Evolutionary conservation across 1,140 invertebrate genomes (phyloP).

Genomic region (Plectus sambesii): DNA sequence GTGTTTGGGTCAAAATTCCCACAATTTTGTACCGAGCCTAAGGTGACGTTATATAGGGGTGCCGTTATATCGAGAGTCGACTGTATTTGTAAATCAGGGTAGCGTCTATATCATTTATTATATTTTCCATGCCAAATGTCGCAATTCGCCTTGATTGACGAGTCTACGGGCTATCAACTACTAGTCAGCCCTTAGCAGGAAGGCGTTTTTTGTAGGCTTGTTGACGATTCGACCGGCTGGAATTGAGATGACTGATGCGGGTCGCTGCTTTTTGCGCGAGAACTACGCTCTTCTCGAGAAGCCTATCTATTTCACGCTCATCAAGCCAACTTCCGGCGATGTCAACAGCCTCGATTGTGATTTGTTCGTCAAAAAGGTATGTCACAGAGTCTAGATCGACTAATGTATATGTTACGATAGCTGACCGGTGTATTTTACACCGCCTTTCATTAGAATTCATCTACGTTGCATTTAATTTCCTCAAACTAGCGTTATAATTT

Average conservation of each 20-base stretch:
- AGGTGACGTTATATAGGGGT: too few species aligned
- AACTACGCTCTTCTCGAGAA: constrained; percentile 34
- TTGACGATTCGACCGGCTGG: constrained; percentile 38
- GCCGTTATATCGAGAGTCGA: too few species aligned
- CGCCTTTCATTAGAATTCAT: too few species aligned
- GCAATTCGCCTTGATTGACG: background rate
- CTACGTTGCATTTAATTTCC: too few species aligned
- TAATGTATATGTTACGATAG: too few species aligned
- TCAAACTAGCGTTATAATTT: too few species aligned
- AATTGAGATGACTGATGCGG: constrained; percentile 36
- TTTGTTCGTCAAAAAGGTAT: constrained; percentile 24
- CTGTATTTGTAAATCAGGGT: constrained; percentile 11
- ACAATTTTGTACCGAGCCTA: too few species aligned
- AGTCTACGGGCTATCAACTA: constrained; percentile 9
- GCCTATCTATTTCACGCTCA: constrained; percentile 33
- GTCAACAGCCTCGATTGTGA: constrained; percentile 18
- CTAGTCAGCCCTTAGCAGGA: constrained; percentile 3
- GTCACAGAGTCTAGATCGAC: too few species aligned
- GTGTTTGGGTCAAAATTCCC: too few species aligned
- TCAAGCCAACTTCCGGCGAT: constrained; percentile 29
- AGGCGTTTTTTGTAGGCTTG: constrained; percentile 26
- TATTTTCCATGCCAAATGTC: constrained; percentile 8
- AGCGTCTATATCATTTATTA: constrained; percentile 6
- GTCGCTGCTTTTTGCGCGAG: constrained; percentile 33
- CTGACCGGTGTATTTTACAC: too few species aligned